Percentiles rank a stretch among this genome's conserved stretches.
Evolutionary conservation across 2,888 invertebrate species (phyloP).

Genomic region (Drosophila infuscata): DNA sequence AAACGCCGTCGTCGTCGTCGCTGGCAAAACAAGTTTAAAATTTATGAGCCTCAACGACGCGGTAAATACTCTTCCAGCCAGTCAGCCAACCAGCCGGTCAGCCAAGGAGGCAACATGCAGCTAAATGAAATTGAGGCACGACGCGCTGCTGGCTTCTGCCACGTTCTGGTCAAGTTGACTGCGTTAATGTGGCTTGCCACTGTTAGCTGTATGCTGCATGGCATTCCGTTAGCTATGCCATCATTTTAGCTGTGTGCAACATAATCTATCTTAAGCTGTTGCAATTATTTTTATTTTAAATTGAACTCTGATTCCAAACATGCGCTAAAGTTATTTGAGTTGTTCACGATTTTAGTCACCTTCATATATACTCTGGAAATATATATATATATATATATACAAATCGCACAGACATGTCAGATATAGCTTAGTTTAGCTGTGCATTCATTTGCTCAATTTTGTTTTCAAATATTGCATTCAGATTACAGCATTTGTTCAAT

Average conservation of each 20-base stretch:
- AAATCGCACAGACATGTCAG: background rate
- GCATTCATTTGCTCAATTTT: background rate
- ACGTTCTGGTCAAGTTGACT: background rate
- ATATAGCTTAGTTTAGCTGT: background rate
- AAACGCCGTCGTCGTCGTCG: slow-evolving; percentile 43
- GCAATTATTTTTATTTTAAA: background rate
- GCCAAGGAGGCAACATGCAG: background rate
- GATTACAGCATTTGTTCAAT: background rate
- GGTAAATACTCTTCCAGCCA: slow-evolving; percentile 27
- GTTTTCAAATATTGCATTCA: background rate
- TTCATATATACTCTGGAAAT: background rate
- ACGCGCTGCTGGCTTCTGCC: background rate
- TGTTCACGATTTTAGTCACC: background rate
- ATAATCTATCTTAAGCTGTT: slow-evolving; percentile 1
- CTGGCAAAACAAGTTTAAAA: slow-evolving; percentile 43
- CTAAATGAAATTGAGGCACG: background rate
- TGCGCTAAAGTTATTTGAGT: background rate
- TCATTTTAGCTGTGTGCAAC: background rate
- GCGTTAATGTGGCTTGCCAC: background rate
- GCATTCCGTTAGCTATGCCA: too few species aligned
- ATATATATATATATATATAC: background rate
- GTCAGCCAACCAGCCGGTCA: background rate
- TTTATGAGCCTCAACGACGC: slow-evolving; percentile 12
- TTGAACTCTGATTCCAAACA: background rate
- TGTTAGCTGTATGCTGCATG: background rate